A percentile compares a stretch with the other conserved stretches of the same genome.
Conservation (phyloP, 1,140 invertebrate species). For the Cherax destructor region DNA sequence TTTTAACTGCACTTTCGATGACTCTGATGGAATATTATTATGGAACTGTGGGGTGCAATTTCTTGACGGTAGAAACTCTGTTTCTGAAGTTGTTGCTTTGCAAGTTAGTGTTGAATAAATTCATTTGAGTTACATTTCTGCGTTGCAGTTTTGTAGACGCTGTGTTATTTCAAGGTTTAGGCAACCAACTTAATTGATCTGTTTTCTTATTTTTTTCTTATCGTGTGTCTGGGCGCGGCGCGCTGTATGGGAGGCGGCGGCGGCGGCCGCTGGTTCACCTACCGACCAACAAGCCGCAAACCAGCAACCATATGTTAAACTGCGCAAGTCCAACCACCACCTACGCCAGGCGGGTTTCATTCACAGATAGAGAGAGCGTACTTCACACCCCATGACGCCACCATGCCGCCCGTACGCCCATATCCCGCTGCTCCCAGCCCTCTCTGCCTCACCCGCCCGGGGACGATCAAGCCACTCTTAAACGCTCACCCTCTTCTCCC, state of each 20-base stretch:
- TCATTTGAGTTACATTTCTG: constrained; percentile 42
- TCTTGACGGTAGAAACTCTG: constrained; percentile 66
- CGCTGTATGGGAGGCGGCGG: not conserved
- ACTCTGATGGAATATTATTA: constrained; percentile 72
- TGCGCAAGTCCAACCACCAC: constrained; percentile 61
- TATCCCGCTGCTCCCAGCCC: constrained; percentile 38
- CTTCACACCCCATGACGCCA: constrained; percentile 66
- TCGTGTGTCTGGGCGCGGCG: not conserved
- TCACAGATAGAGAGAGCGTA: constrained; percentile 68
- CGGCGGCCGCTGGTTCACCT: not conserved
- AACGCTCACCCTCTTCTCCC: not conserved
- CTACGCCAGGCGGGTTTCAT: constrained; percentile 59
- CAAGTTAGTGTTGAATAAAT: constrained; percentile 61
- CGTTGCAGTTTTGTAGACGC: constrained; percentile 9
- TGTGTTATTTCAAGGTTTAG: constrained; percentile 3
- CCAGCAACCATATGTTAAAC: constrained; percentile 68
- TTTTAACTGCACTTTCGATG: constrained; percentile 72
- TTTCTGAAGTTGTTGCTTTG: constrained; percentile 67
- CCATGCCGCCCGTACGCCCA: constrained; percentile 65
- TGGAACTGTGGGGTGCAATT: constrained; percentile 71
- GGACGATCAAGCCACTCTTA: not conserved
- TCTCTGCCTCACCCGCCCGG: constrained; percentile 10
- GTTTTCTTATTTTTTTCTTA: constrained; percentile 17
- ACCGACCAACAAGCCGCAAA: constrained; percentile 18
- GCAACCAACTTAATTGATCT: not conserved